phyloP scores from a whole-genome alignment of 1,140 invertebrate species.

The Nasonia longicornis region DNA sequence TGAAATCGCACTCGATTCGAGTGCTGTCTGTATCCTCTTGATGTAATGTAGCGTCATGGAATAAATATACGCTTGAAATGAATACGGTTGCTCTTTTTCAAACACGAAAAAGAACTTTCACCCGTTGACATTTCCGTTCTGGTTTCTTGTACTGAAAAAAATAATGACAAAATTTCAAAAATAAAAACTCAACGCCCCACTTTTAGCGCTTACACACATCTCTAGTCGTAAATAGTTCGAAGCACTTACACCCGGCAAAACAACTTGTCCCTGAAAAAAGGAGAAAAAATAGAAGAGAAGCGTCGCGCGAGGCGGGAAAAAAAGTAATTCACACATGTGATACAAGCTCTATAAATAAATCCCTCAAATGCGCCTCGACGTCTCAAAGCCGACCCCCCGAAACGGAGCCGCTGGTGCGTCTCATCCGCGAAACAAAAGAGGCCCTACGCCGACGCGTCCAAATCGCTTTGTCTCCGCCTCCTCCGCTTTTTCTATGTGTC shows the following conservation, averaged over 20 bases:
- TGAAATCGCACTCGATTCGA: neutral
- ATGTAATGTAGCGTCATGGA: too few species aligned
- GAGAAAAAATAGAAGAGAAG: neutral
- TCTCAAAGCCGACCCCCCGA: conserved; percentile 11
- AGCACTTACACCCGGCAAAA: conserved; percentile 29
- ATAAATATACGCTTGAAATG: too few species aligned
- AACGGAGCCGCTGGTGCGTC: neutral
- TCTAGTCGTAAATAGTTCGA: conserved; percentile 6
- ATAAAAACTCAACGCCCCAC: neutral
- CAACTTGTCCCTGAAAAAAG: conserved; percentile 16
- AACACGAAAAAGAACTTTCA: too few species aligned
- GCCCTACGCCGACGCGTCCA: conserved; percentile 1
- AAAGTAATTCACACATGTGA: conserved; percentile 39
- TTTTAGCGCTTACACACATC: neutral
- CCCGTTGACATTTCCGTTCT: neutral
- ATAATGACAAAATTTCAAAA: conserved; percentile 7
- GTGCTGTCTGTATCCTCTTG: too few species aligned
- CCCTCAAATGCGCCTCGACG: conserved; percentile 33
- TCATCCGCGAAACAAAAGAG: conserved; percentile 20
- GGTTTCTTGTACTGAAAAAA: neutral
- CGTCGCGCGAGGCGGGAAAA: neutral
- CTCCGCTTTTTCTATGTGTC: neutral
- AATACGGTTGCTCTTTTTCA: too few species aligned
- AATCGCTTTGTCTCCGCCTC: neutral
- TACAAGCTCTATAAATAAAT: conserved; percentile 41